Base-by-base conservation (phyloP, 2,888 invertebrate species). In the Drosophila helvetica region DNA sequence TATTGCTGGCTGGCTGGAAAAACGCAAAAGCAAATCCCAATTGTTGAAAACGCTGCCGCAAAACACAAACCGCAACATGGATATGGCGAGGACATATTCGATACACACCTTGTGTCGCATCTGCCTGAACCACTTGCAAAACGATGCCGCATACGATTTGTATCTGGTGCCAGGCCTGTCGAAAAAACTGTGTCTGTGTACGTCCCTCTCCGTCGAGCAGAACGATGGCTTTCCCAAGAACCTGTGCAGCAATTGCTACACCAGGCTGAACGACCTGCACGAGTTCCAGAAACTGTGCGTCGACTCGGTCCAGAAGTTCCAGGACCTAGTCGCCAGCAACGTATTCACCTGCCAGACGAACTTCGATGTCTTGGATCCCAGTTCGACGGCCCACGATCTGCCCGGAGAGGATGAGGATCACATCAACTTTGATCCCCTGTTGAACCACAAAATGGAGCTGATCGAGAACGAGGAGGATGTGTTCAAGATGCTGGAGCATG, bases 401-500 rank as follows among this genome's bases (percentile, higher is more conserved):
- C 74, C 72, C 12, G 84, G 78, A 42, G 89, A 90, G 38, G 90
- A 90, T 43, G 90, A 90, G 27, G 90, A 90, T 18, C 80, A 83
- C 12, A 77, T 89, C 19, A 88, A 88, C 64, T 90, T 88, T 52
- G 90, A 90, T 67, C 90, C 90, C 2, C 70, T 90, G 15, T 63
- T 90, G 12, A 91, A 90, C 69, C 85, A 88, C 52, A 90, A 90
- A 63, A 84, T 89, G 79, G 91, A 90, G 51, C 59, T 90, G 18
- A 82, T 91, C 18, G 91, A 90, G 47, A 91, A 90, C 53, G 90
- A 90, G 51, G 91, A 90, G 45, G 90, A 90, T 61, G 90, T 90
- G 0, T 90, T 90, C 17, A 90, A 90, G 61, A 90, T 90, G 91
- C 74, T 90, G 43, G 90, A 91, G 60, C 80, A 81, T 60, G 90